Evolutionary conservation across 2,113 vertebrate species (phyloP).

Genomic region (Pica pica): DNA sequence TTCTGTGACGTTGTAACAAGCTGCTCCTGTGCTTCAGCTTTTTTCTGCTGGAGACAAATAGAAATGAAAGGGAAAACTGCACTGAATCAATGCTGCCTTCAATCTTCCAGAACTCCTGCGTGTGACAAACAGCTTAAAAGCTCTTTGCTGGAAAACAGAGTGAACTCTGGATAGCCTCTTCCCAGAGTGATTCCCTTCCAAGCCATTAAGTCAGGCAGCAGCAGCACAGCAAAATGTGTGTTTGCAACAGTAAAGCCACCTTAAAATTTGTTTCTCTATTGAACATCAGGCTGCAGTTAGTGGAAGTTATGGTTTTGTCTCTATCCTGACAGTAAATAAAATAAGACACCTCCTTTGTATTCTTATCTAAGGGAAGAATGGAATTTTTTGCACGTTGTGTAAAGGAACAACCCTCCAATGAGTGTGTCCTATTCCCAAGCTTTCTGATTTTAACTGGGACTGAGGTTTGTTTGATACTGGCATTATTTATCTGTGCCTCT

Average conservation of each 20-base stretch:
- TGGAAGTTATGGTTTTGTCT: not conserved
- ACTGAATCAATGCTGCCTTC: not conserved
- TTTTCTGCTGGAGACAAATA: not conserved
- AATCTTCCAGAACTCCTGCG: not conserved
- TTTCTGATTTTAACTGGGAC: not conserved
- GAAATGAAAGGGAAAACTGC: not conserved
- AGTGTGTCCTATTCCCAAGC: not conserved
- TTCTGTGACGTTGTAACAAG: not conserved
- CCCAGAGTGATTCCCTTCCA: not conserved
- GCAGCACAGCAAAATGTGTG: not conserved
- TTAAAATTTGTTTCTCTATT: not conserved
- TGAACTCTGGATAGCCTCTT: slow-evolving; percentile 43
- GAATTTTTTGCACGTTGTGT: not conserved
- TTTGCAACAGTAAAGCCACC: not conserved
- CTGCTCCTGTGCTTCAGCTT: not conserved
- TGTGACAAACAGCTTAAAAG: not conserved
- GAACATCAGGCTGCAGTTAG: not conserved
- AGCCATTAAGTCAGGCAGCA: not conserved
- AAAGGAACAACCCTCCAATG: not conserved
- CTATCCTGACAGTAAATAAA: not conserved
- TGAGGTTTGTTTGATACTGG: not conserved
- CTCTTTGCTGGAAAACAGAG: not conserved
- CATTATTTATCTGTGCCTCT: not conserved
- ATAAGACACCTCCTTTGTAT: not conserved
- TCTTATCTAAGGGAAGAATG: not conserved